Percentiles rank a stretch among this genome's conserved stretches.
These are phyloP conservation scores for Pseudocheirus occidentalis DNA, from an alignment of 2,797 vertebrate species.

Conservation along the genomic window DNA sequence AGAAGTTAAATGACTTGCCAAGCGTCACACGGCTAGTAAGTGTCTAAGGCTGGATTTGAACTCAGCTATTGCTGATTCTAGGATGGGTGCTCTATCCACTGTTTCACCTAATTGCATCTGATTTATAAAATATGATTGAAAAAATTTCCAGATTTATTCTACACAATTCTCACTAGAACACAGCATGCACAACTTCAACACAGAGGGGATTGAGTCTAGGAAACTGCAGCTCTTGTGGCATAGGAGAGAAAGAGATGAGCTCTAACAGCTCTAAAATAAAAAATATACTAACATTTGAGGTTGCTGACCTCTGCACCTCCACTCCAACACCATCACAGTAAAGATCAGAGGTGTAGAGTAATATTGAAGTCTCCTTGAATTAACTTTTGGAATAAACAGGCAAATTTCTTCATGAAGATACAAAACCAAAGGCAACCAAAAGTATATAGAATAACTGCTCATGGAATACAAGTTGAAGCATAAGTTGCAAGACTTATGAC, in stretches of 20 bases:
- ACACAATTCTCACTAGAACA: not conserved
- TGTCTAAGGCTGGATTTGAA: not conserved
- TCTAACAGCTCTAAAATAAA: not conserved
- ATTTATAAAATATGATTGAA: constrained; percentile 4
- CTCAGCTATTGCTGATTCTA: not conserved
- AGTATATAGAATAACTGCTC: not conserved
- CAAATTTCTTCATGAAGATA: not conserved
- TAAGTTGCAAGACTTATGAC: not conserved
- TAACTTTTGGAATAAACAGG: not conserved
- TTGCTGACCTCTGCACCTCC: not conserved
- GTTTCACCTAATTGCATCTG: not conserved
- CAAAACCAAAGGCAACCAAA: not conserved
- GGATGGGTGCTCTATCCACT: not conserved
- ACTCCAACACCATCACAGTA: not conserved
- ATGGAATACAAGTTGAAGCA: not conserved
- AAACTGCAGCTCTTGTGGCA: not conserved
- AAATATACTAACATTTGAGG: not conserved
- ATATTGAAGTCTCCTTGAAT: not conserved
- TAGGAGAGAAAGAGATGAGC: not conserved
- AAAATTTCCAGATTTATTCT: not conserved
- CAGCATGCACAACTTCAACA: not conserved
- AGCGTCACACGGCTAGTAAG: not conserved
- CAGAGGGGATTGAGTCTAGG: not conserved
- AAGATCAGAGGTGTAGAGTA: not conserved
- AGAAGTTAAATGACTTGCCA: not conserved